Percentiles rank a stretch among this genome's conserved stretches.
These are phyloP conservation scores for Lycodopsis pacificus DNA, from an alignment of 2,797 vertebrate species.

Conservation along the genomic window DNA sequence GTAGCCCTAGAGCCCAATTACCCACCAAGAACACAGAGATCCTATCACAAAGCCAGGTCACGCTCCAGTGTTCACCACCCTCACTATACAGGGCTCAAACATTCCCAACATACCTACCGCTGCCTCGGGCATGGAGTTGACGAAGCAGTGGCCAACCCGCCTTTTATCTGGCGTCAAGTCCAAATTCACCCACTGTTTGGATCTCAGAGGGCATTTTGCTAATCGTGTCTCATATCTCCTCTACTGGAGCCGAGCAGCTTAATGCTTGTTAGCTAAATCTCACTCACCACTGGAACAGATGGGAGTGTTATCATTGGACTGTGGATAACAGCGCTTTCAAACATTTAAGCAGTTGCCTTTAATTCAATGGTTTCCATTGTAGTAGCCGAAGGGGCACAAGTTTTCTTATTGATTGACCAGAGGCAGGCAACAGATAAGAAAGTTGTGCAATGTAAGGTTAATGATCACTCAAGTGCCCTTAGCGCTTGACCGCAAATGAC, in stretches of 20 bases:
- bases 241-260: constrained; percentile 35
- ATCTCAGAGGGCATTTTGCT: constrained; percentile 54
- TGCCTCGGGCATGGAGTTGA: constrained; percentile 52
- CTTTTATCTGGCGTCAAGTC: constrained; percentile 61
- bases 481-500: constrained; percentile 40
- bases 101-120: constrained; percentile 66
- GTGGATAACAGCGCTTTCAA: constrained; percentile 37
- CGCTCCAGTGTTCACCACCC: constrained; percentile 60
- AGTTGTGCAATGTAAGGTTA: constrained; percentile 54
- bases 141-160: constrained; percentile 35
- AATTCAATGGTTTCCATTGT: constrained; percentile 35
- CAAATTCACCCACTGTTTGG: constrained; percentile 49
- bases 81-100: constrained; percentile 48
- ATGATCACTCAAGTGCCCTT: constrained; percentile 54
- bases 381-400: constrained; percentile 41
- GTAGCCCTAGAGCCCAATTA: constrained; percentile 78
- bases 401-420: constrained; percentile 55
- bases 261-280: constrained; percentile 52
- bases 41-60: constrained; percentile 74
- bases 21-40: constrained; percentile 73
- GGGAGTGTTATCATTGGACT: constrained; percentile 38
- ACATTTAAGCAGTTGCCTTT: constrained; percentile 54
- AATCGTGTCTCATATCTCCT: constrained; percentile 50
- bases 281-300: constrained; percentile 41
- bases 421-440: constrained; percentile 37